Evolutionary conservation across 2,797 vertebrate species (phyloP).

Genomic region (Enteromius viviparus): DNA sequence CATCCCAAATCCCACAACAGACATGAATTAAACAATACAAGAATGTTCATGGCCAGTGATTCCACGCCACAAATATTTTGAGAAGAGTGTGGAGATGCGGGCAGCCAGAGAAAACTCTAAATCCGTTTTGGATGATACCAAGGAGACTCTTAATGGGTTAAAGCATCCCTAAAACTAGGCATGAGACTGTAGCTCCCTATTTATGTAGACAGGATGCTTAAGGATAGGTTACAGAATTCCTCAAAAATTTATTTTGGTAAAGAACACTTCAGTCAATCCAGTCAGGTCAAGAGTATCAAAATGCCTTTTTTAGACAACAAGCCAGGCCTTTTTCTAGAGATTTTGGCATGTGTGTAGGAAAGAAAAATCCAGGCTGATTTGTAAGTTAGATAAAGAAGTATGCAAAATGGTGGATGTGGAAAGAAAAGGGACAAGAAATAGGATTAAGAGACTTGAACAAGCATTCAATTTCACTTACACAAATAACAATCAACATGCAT

Average conservation of each 20-base stretch:
- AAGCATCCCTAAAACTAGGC: not conserved
- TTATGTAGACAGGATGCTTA: not conserved
- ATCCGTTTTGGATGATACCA: slow-evolving; percentile 43
- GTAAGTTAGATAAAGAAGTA: not conserved
- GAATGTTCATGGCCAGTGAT: slow-evolving; percentile 53
- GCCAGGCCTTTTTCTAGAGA: not conserved
- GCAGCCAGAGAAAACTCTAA: slow-evolving; percentile 51
- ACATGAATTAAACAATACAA: slow-evolving; percentile 56
- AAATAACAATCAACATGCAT: slow-evolving; percentile 7
- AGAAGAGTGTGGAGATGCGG: slow-evolving; percentile 34
- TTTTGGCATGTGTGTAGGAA: not conserved
- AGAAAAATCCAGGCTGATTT: slow-evolving; percentile 6
- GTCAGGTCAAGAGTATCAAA: not conserved
- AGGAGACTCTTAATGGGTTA: slow-evolving; percentile 22
- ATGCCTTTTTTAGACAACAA: not conserved
- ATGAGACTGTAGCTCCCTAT: not conserved
- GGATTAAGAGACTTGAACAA: slow-evolving; percentile 2
- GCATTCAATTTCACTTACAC: not conserved
- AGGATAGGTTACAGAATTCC: not conserved
- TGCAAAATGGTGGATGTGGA: slow-evolving; percentile 3
- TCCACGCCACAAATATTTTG: slow-evolving; percentile 57
- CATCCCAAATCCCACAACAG: slow-evolving; percentile 57
- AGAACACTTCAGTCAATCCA: not conserved
- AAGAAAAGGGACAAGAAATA: not conserved
- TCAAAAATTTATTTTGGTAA: not conserved